Base-by-base conservation (phyloP, 2,888 invertebrate species). In the Meganola albula region DNA sequence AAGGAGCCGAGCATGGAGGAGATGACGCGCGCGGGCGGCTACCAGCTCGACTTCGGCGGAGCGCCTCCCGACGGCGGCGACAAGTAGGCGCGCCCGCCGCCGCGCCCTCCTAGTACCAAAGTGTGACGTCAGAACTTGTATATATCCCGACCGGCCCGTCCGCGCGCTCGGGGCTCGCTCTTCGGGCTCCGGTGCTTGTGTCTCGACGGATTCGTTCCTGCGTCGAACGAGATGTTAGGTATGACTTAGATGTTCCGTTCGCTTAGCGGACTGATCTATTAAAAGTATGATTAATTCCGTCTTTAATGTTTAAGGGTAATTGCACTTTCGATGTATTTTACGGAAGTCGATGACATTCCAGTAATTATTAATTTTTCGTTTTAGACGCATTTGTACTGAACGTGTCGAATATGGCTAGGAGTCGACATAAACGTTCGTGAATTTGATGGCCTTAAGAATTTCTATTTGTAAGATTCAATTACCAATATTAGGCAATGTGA, bases 1-100 rank as follows among this genome's bases (percentile, higher is more conserved):
- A 92, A 93, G 64, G 95, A 95, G 70, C 93, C 93, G 45, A 95
- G 95, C 34, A 95, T 97, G 90, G 97, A 98, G 74, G 95, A 96
- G 76, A 93, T 96, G 80, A 94, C 95, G 22, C 89, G 92, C 54
- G 90, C 90, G 46, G 90, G 90, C 47, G 88, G 89, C 41, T 92
- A 91, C 62, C 90, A 89, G 71, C 75, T 92, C 40, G 91, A 91
- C 73, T 92, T 89, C 68, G 84, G 86, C 28, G 84, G 87, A 28
- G 80, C 84, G 25, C 80, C 84, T 35, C 78, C 79, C 24, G 85
- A 84, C 32, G 46, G 27, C 46, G 68, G 37, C n/a, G 85, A 85
- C 38, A 83, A 83, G 71, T 82, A 82, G 71, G 42, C 34, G 44
- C 39, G 31, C 41, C 48, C 31, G 34, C 39, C 34, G 26, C 34